Evolutionary conservation across 2,113 vertebrate species (phyloP).

Genomic region (Ardeotis arabs): DNA sequence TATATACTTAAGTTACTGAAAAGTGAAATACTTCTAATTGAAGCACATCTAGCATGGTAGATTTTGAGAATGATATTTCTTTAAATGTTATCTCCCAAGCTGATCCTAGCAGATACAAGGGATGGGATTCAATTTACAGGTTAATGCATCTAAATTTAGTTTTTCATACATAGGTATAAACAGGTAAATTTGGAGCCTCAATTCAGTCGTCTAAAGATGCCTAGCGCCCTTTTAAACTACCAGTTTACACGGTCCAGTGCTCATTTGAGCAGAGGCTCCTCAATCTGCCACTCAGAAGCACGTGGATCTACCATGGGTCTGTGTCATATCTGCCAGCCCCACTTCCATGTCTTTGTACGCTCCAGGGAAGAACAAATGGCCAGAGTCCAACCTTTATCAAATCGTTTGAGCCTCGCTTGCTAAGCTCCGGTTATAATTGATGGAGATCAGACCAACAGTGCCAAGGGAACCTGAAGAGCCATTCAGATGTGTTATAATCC

Average conservation of each 20-base stretch:
- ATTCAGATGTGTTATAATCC: background rate
- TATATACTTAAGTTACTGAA: background rate
- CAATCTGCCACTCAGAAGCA: accelerated
- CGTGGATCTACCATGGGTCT: background rate
- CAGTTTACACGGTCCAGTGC: background rate
- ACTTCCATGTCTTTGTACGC: accelerated
- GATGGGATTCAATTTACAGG: background rate
- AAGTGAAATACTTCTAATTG: background rate
- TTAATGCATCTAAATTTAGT: background rate
- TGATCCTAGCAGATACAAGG: background rate
- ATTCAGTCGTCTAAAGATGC: background rate
- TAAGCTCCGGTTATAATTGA: background rate
- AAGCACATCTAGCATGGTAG: background rate
- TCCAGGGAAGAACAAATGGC: background rate
- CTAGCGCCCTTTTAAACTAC: background rate
- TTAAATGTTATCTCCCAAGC: background rate
- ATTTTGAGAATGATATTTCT: background rate
- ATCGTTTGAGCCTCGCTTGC: background rate
- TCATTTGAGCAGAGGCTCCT: background rate
- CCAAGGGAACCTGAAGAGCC: background rate
- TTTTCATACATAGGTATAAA: background rate
- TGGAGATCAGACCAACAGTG: background rate
- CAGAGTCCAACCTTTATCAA: background rate
- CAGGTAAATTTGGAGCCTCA: background rate
- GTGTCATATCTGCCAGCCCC: background rate